Evolutionary conservation across 2,797 vertebrate species (phyloP).

Genomic region (Alauda arvensis): DNA sequence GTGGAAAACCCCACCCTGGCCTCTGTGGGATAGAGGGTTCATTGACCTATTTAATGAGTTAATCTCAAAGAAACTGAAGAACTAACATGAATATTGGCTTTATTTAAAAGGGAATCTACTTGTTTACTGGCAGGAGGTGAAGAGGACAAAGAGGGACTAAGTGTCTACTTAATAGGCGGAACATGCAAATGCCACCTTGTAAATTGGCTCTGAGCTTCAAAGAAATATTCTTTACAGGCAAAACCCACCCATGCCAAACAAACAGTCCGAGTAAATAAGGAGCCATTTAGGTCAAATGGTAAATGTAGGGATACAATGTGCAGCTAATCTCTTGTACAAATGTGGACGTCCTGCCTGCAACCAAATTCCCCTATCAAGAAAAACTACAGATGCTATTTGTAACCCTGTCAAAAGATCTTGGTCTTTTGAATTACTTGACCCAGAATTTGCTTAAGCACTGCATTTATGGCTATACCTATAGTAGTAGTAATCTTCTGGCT

Average conservation of each 20-base stretch:
- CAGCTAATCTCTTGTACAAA: background rate
- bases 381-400: background rate
- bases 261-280: background rate
- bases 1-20: background rate
- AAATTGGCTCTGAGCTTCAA: background rate
- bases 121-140: constrained; percentile 29
- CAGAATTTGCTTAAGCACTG: background rate
- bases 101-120: constrained; percentile 3
- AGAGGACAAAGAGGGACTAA: background rate
- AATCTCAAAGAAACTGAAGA: constrained; percentile 33
- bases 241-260: background rate
- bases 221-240: background rate
- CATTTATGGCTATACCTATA: background rate
- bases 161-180: background rate
- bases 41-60: constrained; percentile 50
- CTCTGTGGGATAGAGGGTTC: background rate
- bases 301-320: background rate
- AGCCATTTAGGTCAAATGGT: background rate
- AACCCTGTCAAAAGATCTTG: background rate
- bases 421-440: background rate
- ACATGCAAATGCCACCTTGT: constrained; percentile 3
- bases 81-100: constrained; percentile 32
- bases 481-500: background rate
- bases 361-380: background rate
- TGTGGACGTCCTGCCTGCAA: background rate